A percentile compares a stretch with the other conserved stretches of the same genome.
phyloP scores from a whole-genome alignment of 2,797 vertebrate species.

The Urocyon cinereoargenteus region DNA sequence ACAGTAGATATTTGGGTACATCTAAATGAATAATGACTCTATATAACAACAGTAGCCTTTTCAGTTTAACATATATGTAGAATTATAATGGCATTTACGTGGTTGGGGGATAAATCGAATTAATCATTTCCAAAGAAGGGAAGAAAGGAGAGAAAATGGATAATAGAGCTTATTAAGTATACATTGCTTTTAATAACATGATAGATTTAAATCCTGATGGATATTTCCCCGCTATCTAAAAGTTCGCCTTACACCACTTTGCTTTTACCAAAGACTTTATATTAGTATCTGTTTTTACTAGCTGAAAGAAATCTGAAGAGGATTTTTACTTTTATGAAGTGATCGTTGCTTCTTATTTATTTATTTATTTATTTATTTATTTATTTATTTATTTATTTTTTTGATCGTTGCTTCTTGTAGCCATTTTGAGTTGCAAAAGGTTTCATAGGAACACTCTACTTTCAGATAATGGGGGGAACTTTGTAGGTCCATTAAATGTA shows the following conservation, averaged over 20 bases:
- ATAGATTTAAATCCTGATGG: background rate
- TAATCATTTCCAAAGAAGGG: background rate
- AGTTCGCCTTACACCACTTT: background rate
- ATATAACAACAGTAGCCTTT: background rate
- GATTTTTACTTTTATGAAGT: background rate
- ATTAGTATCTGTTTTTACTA: background rate
- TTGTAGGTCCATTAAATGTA: background rate
- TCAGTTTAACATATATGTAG: background rate
- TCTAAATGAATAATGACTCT: background rate
- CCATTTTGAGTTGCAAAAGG: background rate
- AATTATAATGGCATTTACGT: background rate
- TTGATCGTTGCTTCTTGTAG: background rate
- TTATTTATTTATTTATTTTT: too few relatives aligned
- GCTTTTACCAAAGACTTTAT: background rate
- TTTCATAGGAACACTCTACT: background rate
- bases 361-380: too few relatives aligned
- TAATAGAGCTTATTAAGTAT: background rate
- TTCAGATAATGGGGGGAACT: background rate
- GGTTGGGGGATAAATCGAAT: background rate
- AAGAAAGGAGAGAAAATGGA: background rate
- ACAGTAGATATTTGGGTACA: background rate
- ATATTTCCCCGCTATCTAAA: background rate
- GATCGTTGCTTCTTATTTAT: background rate
- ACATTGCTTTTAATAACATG: background rate
- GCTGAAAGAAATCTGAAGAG: background rate